Conservation (phyloP, 2,888 invertebrate species). For the Dichetophora obliterata region DNA sequence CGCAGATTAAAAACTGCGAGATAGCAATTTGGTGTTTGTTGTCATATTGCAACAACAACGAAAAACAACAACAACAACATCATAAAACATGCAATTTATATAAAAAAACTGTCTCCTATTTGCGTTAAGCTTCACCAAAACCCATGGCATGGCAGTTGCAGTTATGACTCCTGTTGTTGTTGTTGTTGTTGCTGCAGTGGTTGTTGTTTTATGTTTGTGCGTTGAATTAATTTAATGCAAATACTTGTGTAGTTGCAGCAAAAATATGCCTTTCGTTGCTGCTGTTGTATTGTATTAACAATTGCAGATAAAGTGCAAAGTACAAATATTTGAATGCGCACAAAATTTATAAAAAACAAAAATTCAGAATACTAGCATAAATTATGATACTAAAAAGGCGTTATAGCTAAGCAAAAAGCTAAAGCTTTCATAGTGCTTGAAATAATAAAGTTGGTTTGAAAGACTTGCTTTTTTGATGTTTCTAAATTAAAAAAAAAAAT, state of each 20-base stretch:
- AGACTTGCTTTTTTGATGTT: too few species aligned
- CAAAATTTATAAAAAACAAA: too few species aligned
- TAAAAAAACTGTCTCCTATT: background rate
- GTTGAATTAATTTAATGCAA: background rate
- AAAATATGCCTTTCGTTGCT: background rate
- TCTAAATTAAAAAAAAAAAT: too few species aligned
- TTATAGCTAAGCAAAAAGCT: too few species aligned
- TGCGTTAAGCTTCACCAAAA: background rate
- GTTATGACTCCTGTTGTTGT: background rate
- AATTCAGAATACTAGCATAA: background rate
- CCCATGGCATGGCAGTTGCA: background rate
- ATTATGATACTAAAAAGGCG: too few species aligned
- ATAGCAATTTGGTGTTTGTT: too few species aligned
- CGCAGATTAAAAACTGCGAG: too few species aligned
- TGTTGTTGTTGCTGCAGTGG: conserved; percentile 4
- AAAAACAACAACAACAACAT: background rate
- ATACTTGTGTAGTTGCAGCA: background rate
- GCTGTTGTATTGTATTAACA: background rate
- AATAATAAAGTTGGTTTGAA: too few species aligned
- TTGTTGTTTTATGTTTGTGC: background rate
- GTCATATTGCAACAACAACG: too few species aligned
- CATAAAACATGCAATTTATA: conserved; percentile 1
- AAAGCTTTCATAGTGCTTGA: too few species aligned
- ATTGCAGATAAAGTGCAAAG: too few species aligned
- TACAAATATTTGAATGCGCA: too few species aligned